Evolutionary conservation across 2,113 vertebrate genomes (phyloP).

Genomic region (Aleadryas rufinucha): DNA sequence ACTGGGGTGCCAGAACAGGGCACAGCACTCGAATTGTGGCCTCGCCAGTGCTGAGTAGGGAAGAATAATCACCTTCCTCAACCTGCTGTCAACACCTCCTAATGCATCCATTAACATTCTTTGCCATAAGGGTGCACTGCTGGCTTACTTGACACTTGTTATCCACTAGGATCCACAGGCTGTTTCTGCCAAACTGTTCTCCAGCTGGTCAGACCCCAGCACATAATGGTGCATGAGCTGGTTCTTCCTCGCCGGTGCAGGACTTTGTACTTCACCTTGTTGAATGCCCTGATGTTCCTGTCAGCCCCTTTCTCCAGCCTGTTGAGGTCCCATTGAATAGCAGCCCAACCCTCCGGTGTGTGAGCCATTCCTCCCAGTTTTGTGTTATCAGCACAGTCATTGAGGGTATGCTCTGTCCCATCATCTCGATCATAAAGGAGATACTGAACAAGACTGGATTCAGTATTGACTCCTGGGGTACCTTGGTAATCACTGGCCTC

Average conservation of each 20-base stretch:
- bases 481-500: background rate
- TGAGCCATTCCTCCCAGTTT: background rate
- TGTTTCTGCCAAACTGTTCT: background rate
- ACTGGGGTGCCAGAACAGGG: background rate
- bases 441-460: background rate
- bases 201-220: fast-evolving
- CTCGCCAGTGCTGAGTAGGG: background rate
- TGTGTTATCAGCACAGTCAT: fast-evolving
- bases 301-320: background rate
- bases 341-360: background rate
- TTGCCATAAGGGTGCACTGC: background rate
- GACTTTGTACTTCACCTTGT: background rate
- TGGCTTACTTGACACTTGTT: background rate
- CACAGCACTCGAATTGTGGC: background rate
- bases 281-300: background rate
- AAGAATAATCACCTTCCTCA: background rate
- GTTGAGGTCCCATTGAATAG: background rate
- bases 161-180: background rate
- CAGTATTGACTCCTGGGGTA: background rate
- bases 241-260: background rate
- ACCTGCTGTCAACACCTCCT: background rate
- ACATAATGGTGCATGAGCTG: background rate
- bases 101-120: background rate
- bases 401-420: background rate
- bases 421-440: background rate